Percentiles rank a stretch among this genome's conserved stretches.
Evolutionary conservation across 2,113 vertebrate genomes (phyloP).

Genomic region (Odontesthes bonariensis): DNA sequence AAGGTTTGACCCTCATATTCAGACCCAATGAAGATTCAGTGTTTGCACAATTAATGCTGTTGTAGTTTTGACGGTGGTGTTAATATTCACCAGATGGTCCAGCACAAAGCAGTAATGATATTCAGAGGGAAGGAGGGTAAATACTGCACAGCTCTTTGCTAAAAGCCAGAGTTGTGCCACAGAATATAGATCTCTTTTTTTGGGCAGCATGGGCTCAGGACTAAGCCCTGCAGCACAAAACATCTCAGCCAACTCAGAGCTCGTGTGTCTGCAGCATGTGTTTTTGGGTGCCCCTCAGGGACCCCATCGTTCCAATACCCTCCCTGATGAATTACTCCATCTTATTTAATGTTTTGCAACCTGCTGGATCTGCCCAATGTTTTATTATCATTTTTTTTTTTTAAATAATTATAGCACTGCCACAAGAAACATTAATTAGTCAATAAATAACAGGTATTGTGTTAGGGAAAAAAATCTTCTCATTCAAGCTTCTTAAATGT

Average conservation of each 20-base stretch:
- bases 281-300: slow-evolving; percentile 27
- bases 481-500: no score
- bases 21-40: background rate
- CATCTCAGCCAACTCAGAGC: slow-evolving; percentile 35
- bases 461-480: no score
- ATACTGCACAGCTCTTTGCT: slow-evolving; percentile 40
- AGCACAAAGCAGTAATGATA: background rate
- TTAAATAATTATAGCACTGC: background rate
- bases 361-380: background rate
- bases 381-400: accelerated
- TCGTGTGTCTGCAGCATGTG: slow-evolving; percentile 17
- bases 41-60: background rate
- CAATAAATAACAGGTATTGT: background rate
- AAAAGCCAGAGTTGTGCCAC: slow-evolving; percentile 44
- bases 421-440: background rate
- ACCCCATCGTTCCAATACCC: slow-evolving; percentile 13
- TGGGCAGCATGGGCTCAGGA: slow-evolving; percentile 51
- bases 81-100: no score
- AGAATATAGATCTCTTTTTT: slow-evolving; percentile 45
- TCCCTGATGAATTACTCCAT: background rate
- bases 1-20: background rate
- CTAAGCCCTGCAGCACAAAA: slow-evolving; percentile 51
- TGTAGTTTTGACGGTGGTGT: background rate
- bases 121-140: slow-evolving; percentile 19
- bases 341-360: slow-evolving; percentile 13